Base-by-base conservation (phyloP, 2,888 invertebrate species). In the Ectropis crepuscularia region DNA sequence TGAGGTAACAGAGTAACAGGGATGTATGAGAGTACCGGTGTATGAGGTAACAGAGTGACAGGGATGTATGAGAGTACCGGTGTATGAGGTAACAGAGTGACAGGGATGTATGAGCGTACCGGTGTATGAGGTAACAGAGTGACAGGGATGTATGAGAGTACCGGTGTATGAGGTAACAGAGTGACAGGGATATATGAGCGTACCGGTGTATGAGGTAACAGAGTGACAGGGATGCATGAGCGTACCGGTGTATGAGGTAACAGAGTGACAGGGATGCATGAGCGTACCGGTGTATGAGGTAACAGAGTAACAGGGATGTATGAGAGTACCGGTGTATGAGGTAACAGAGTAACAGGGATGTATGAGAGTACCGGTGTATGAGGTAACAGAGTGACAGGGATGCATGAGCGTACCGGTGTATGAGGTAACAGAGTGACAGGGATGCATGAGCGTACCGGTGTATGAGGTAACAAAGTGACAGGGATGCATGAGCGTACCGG, bases 271-370 rank as follows among this genome's bases (percentile, higher is more conserved):
- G 16, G 16, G 16, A 28, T 41, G 7, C 5, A 41, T 9, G 8
- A 41, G 41, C 77, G 80, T 83, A 95, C 95, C 91, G 85, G 77
- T 95, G 94, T 75, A 96, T 94, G 68, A n/a, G n/a, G 5, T 10
- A 41, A 8, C 10, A 10, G 10, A 41, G 10, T 41, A 7, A 28
- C 16, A 28, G 16, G 16, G 16, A 28, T 41, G 7, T 8, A 41
- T 9, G 8, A 41, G 41, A 76, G 80, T 83, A 95, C 95, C 91
- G 85, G 77, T 95, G 94, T 75, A 96, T 94, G 68, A n/a, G n/a
- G 5, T 10, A 41, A 8, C 10, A 10, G 10, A 41, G 10, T 41
- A 7, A 28, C 16, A 28, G 16, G 16, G 16, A 28, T 41, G 7
- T 8, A 41, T 9, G 8, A 41, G 41, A 76, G 80, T 83, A 95